Conservation (phyloP, 2,888 invertebrate species). For the Aphidoletes aphidimyza region DNA sequence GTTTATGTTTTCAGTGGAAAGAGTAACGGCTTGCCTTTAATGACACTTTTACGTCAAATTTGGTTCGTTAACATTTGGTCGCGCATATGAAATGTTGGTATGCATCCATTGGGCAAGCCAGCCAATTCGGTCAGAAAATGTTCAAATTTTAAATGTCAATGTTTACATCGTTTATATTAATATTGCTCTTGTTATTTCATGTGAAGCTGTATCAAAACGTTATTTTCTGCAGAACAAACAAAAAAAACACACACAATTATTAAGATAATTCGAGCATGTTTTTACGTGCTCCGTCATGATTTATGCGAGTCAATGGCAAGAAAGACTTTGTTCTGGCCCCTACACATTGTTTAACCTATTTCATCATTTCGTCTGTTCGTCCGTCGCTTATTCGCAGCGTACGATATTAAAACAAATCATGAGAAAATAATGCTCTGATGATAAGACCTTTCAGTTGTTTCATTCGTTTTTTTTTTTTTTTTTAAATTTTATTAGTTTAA, state of each 20-base stretch:
- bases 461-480: background rate
- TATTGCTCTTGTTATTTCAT: too few relatives aligned
- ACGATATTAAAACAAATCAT: background rate
- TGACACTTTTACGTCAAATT: too few relatives aligned
- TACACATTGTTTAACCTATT: constrained; percentile 3
- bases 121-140: background rate
- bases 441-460: background rate
- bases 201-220: background rate
- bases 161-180: background rate
- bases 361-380: background rate
- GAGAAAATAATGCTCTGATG: background rate
- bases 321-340: background rate
- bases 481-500: background rate
- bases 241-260: too few relatives aligned
- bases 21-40: too few relatives aligned
- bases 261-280: constrained; percentile 19
- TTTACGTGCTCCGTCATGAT: background rate
- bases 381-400: too few relatives aligned
- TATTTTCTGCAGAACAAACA: constrained; percentile 3
- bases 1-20: too few relatives aligned
- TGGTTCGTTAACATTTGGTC: too few relatives aligned
- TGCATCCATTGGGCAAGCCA: too few relatives aligned
- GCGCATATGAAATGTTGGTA: too few relatives aligned
- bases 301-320: background rate
- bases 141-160: constrained; percentile 16